Conservation (phyloP, 2,888 invertebrate genomes). For the Ischnus inquisitorius region DNA sequence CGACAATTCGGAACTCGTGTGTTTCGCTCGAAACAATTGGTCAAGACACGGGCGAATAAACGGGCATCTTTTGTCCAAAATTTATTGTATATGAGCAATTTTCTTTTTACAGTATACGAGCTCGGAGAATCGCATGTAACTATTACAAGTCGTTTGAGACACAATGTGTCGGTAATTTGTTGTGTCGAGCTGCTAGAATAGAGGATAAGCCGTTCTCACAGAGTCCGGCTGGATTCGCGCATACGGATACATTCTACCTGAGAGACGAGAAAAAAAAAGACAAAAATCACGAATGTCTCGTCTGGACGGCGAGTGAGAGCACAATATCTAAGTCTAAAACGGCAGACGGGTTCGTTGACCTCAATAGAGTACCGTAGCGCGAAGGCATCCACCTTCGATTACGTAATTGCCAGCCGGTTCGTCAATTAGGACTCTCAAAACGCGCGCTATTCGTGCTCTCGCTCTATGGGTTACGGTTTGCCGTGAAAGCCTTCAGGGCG, state of each 20-base stretch:
- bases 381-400: conserved; percentile 76
- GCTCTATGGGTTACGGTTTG: conserved; percentile 3
- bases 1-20: conserved; percentile 41
- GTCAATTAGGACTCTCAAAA: conserved; percentile 66
- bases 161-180: conserved; percentile 61
- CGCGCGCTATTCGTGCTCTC: conserved; percentile 36
- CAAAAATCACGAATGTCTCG: conserved; percentile 33
- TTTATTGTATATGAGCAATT: conserved; percentile 34
- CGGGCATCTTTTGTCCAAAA: conserved; percentile 58
- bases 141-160: conserved; percentile 64
- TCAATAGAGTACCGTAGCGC: conserved; percentile 63
- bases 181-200: conserved; percentile 50
- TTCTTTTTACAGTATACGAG: conserved; percentile 64
- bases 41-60: conserved; percentile 57
- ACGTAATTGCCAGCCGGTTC: conserved; percentile 74
- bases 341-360: conserved; percentile 77
- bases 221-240: conserved; percentile 62
- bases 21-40: conserved; percentile 24
- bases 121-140: conserved; percentile 61
- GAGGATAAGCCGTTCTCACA: conserved; percentile 65
- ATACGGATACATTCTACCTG: conserved; percentile 27
- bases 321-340: conserved; percentile 72
- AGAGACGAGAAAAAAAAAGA: conserved; percentile 39
- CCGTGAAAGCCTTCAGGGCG: conserved; percentile 48
- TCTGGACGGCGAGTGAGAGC: conserved; percentile 40